Evolutionary conservation across 2,113 vertebrate genomes (phyloP), one percentile per base, ranked within the genome.

Genomic region (Acrocephalus kingi): DNA sequence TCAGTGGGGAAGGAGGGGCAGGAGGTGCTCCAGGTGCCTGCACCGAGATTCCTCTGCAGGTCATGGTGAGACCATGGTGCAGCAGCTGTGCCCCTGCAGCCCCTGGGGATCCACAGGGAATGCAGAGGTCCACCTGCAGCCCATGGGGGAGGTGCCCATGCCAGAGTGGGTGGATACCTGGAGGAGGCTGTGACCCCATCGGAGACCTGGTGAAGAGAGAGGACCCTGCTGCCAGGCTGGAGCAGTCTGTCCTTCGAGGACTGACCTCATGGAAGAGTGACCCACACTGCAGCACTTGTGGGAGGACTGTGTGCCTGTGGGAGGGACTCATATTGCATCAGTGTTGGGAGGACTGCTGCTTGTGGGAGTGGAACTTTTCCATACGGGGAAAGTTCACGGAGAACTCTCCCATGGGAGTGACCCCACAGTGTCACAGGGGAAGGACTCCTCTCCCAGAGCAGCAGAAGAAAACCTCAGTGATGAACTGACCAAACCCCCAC

Each of bases 311-410:
- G 7, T 41, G 43, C 43, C 15, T 3, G 16, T 18, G 15, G 15
- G 20, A 45, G 21, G 41, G 63, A 45, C 30, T 45, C 62, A 31
- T 2, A 11, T 24, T 23, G 21, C 64, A 25, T 17, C 22, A 10
- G 28, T 31, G 54, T 64, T 64, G 48, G 61, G 24, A 43, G n/a
- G 12, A 19, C 43, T 76, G n/a, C 73, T 48, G 25, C 7, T 37
- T 6, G 4, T 75, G 45, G 22, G 27, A 24, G 27, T 49, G 27
- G 27, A 39, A 39, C 37, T 39, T 39, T 39, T 28, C 16, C 13
- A 49, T 1, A 0, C 2, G 25, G 13, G 45, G 62, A 27, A 76
- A 39, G 16, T 39, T 19, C 5, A 33, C 11, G 0, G 27, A 49
- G 21, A 49, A 33, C 16, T 49, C n/a, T 49, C 49, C 35, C 21